Percentiles rank a stretch among this genome's conserved stretches.
Conservation (phyloP, 2,888 invertebrate genomes). For the Siphonodentalium dalli region DNA sequence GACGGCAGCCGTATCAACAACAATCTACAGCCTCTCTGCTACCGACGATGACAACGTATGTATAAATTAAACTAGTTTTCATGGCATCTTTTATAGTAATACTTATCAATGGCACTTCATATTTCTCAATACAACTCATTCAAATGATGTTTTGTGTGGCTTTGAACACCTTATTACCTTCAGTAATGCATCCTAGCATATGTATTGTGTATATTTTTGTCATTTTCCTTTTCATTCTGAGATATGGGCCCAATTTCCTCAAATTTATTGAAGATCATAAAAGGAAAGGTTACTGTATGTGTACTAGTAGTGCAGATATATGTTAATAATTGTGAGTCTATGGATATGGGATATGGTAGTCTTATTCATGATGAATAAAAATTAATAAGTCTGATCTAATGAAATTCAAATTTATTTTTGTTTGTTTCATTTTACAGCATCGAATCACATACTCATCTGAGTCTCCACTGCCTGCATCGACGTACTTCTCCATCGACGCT, state of each 20-base stretch:
- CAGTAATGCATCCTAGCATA: no score
- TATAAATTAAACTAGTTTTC: background rate
- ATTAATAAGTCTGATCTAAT: background rate
- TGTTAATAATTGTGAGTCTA: background rate
- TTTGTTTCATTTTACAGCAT: slow-evolving; percentile 32
- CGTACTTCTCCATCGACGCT: slow-evolving; percentile 52
- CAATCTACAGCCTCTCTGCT: slow-evolving; percentile 36
- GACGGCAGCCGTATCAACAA: slow-evolving; percentile 20
- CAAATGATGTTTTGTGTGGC: no score
- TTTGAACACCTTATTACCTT: no score
- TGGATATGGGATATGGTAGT: background rate
- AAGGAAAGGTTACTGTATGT: no score
- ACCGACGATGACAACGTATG: slow-evolving; percentile 38
- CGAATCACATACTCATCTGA: slow-evolving; percentile 35
- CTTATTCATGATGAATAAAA: background rate
- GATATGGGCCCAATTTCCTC: no score
- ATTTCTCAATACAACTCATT: no score
- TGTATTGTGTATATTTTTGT: no score
- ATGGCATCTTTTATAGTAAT: background rate
- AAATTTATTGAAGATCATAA: no score
- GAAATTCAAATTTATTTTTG: background rate
- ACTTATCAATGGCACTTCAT: no score
- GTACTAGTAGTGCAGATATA: no score
- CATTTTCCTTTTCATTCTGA: no score
- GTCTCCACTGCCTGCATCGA: slow-evolving; percentile 32